Conservation (phyloP, 2,113 vertebrate genomes). For the Peucedramus taeniatus region DNA sequence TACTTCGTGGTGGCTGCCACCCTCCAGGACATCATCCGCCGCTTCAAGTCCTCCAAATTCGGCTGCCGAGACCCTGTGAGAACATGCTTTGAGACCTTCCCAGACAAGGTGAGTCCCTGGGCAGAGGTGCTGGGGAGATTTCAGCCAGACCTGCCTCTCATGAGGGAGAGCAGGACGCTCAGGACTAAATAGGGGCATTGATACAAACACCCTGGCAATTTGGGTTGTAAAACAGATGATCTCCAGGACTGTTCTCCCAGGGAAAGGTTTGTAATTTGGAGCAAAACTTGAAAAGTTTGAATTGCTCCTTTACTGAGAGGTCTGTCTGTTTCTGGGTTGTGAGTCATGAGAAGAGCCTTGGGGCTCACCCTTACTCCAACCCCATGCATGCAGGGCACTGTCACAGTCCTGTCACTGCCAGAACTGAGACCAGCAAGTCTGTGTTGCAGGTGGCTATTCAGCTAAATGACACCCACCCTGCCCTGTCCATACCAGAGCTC, state of each 20-base stretch:
- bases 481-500: slow-evolving; percentile 86
- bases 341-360: neutral
- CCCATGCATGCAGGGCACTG: rapidly evolving
- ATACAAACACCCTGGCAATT: neutral
- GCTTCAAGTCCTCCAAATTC: slow-evolving; percentile 88
- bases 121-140: rapidly evolving
- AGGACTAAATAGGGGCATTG: neutral
- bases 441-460: slow-evolving; percentile 84
- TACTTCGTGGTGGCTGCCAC: slow-evolving; percentile 89
- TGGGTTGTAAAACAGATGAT: neutral
- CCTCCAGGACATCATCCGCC: slow-evolving; percentile 85
- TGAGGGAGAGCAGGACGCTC: neutral
- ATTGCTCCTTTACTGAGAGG: neutral
- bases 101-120: slow-evolving; percentile 76
- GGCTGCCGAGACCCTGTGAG: slow-evolving; percentile 85
- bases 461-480: slow-evolving; percentile 86
- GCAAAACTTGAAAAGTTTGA: neutral
- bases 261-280: neutral
- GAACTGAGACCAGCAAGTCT: neutral
- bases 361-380: neutral
- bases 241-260: rapidly evolving
- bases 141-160: neutral
- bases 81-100: slow-evolving; percentile 82
- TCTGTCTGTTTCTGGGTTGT: neutral
- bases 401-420: neutral